Evolutionary conservation across 2,888 invertebrate genomes (phyloP).

Genomic region (Noctua fimbriata): DNA sequence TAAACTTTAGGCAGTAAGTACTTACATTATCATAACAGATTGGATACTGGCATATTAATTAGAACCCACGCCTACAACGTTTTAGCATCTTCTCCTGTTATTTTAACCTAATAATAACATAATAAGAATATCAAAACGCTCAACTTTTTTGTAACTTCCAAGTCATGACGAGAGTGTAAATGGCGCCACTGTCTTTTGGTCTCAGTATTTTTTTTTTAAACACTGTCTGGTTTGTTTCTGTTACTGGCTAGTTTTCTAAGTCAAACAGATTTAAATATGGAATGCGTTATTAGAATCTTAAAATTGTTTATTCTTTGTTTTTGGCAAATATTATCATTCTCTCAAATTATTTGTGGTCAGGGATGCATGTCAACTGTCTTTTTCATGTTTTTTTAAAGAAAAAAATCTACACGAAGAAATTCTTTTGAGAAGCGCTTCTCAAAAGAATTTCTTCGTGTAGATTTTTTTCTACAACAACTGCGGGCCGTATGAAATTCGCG

Average conservation of each 20-base stretch:
- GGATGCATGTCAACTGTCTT: neutral
- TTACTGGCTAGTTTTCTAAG: constrained; percentile 6
- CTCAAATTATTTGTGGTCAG: neutral
- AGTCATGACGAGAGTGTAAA: neutral
- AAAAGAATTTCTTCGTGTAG: no score
- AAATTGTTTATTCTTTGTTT: neutral
- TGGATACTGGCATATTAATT: constrained; percentile 57
- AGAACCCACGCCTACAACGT: constrained; percentile 29
- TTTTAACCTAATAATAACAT: constrained; percentile 46
- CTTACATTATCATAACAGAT: constrained; percentile 46
- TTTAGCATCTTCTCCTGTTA: constrained; percentile 35
- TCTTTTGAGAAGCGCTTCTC: no score
- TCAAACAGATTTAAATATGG: neutral
- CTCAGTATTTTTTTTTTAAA: neutral
- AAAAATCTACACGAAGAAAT: neutral
- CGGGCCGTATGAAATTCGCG: no score
- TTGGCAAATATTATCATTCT: neutral
- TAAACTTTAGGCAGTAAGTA: constrained; percentile 31
- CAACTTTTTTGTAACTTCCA: constrained; percentile 14
- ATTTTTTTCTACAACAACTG: no score
- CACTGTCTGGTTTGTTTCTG: neutral
- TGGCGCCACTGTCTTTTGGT: neutral
- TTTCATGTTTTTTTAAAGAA: neutral
- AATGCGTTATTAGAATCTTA: neutral
- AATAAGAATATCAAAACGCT: constrained; percentile 17